A percentile compares a stretch with the other conserved stretches of the same genome.
phyloP scores from a whole-genome alignment of 1,140 invertebrate genomes.

The Belonocnema kinseyi region DNA sequence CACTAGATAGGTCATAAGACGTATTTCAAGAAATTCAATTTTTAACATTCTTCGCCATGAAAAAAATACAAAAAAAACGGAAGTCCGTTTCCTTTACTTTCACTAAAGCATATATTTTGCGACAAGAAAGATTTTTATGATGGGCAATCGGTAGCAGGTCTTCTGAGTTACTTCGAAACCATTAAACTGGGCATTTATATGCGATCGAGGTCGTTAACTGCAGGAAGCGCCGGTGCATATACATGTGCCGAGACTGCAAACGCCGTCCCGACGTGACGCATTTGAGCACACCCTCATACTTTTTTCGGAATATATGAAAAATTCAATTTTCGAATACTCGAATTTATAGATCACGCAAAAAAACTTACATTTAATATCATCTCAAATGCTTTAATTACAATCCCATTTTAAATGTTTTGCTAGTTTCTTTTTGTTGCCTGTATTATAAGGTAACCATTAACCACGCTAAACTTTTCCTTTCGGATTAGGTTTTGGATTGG shows the following conservation, averaged over 20 bases:
- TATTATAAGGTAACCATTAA: too few species aligned
- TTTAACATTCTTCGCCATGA: not conserved
- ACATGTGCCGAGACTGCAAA: slow-evolving; percentile 1
- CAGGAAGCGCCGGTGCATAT: slow-evolving; percentile 66
- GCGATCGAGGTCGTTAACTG: slow-evolving; percentile 72
- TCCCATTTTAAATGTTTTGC: too few species aligned
- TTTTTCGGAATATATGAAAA: too few species aligned
- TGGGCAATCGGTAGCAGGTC: slow-evolving; percentile 44
- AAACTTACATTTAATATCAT: too few species aligned
- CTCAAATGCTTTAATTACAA: too few species aligned
- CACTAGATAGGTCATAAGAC: too few species aligned
- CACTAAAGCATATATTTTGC: not conserved
- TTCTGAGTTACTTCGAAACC: slow-evolving; percentile 65
- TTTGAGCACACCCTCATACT: not conserved
- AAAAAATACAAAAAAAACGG: not conserved
- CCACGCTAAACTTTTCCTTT: too few species aligned
- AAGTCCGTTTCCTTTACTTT: not conserved
- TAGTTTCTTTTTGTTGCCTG: too few species aligned
- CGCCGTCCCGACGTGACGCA: slow-evolving; percentile 49
- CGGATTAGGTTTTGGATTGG: too few species aligned
- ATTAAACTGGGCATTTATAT: slow-evolving; percentile 68
- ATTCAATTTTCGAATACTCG: too few species aligned
- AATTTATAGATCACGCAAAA: too few species aligned
- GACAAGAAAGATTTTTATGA: slow-evolving; percentile 23
- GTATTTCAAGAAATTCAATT: not conserved